Evolutionary conservation across 2,888 invertebrate species (phyloP).

Genomic region (Nudaria mundana): DNA sequence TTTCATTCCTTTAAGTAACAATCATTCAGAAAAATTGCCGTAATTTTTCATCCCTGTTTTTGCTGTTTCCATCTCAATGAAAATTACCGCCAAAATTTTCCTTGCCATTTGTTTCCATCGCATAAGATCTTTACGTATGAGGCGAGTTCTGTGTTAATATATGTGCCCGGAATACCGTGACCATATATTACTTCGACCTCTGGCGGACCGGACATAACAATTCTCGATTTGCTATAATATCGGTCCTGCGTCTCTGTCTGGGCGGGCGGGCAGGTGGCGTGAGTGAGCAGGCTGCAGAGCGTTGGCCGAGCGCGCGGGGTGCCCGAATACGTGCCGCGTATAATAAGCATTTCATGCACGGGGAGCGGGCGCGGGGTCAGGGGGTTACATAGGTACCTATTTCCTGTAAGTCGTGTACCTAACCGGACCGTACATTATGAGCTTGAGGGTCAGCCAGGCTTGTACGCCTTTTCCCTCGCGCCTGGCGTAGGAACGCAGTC

Average conservation of each 20-base stretch:
- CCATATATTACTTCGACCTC: slow-evolving; percentile 82
- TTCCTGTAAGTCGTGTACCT: slow-evolving; percentile 81
- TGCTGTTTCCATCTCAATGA: slow-evolving; percentile 67
- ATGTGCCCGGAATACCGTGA: slow-evolving; percentile 82
- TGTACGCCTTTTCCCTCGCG: slow-evolving; percentile 71
- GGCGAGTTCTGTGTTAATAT: slow-evolving; percentile 81
- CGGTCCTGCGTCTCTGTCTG: slow-evolving; percentile 71
- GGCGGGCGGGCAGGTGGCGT: slow-evolving; percentile 44
- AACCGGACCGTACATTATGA: slow-evolving; percentile 82
- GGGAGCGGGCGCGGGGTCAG: slow-evolving; percentile 70
- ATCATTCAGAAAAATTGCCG: slow-evolving; percentile 56
- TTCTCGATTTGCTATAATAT: slow-evolving; percentile 82
- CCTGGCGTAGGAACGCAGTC: slow-evolving; percentile 56
- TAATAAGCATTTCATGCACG: slow-evolving; percentile 84
- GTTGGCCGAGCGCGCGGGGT: slow-evolving; percentile 64
- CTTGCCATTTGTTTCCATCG: slow-evolving; percentile 81
- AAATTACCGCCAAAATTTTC: slow-evolving; percentile 77
- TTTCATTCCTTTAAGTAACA: slow-evolving; percentile 15
- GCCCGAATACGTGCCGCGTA: slow-evolving; percentile 79
- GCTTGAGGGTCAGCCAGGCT: slow-evolving; percentile 76
- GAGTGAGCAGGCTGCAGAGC: slow-evolving; percentile 58
- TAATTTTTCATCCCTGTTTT: slow-evolving; percentile 64
- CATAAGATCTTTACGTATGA: slow-evolving; percentile 80
- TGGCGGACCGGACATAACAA: slow-evolving; percentile 82
- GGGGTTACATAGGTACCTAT: slow-evolving; percentile 75